Conservation (phyloP, 2,888 invertebrate genomes). For the Coelogynopora nodosa region DNA sequence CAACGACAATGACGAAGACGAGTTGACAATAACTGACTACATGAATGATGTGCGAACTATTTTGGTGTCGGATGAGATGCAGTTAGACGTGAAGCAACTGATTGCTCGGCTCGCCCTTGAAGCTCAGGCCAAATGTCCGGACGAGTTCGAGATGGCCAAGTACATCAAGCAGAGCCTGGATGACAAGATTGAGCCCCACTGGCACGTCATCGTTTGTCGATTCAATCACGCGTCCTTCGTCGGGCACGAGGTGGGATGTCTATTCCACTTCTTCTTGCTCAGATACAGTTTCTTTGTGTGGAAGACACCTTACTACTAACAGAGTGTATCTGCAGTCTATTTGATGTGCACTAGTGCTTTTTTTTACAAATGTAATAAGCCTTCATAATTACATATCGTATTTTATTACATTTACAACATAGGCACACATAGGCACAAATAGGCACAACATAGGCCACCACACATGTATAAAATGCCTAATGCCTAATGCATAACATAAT, state of each 20-base stretch:
- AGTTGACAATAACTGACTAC: neutral
- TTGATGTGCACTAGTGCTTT: neutral
- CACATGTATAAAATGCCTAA: too few species aligned
- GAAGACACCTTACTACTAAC: neutral
- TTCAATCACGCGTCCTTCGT: neutral
- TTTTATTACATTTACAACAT: too few species aligned
- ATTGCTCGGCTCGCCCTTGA: neutral
- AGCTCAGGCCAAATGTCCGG: neutral
- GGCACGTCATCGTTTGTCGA: neutral
- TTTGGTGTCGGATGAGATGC: neutral
- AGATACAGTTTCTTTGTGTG: neutral
- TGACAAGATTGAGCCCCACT: neutral
- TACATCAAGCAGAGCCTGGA: neutral
- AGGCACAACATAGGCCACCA: too few species aligned
- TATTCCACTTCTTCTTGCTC: neutral
- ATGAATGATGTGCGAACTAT: neutral
- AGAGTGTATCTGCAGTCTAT: neutral
- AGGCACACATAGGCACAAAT: too few species aligned
- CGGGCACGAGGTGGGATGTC: neutral
- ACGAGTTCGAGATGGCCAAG: neutral
- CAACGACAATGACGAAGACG: neutral
- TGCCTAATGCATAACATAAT: too few species aligned
- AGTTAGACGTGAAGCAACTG: neutral
- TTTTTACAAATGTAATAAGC: too few species aligned
- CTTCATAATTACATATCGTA: too few species aligned